Base-by-base conservation (phyloP, 2,888 invertebrate genomes). In the Drosophila trichaetosa region DNA sequence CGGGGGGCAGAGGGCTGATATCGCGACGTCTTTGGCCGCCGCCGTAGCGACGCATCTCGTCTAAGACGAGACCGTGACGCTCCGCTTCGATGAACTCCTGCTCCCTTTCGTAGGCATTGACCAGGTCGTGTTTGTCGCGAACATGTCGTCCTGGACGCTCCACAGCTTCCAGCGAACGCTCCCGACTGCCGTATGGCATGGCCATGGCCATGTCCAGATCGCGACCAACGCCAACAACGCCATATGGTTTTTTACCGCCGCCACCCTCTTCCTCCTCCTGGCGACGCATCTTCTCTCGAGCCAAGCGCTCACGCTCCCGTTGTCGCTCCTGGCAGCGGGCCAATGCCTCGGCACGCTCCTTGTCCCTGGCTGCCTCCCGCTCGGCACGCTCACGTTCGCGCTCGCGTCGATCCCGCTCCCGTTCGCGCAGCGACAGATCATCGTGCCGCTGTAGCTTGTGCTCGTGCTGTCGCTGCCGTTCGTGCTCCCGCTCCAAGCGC, bases 281-380 rank as follows among this genome's bases (percentile, higher is more conserved):
- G 4, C 94, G 92, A 21, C 94, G 91, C 70, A 93, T 87, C 75
- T 94, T 93, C 76, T 95, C 93, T 21, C 92, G 87, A 1, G 93
- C 92, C 34, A 93, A 52, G 59, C 94, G 91, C 72, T 94, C 94
- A 13, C 94, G 93, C 76, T 94, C 96, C 63, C 95, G 93, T 78
- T 94, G 95, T 73, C 95, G 93, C 75, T 94, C 94, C 64, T 96
- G 91, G 61, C 96, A 96, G 75, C 96, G 94, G 2, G 95, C 95
- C 63, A 95, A 91, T 0, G 95, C 94, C 77, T 97, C 97, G 78
- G 95, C 94, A 1, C 95, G 93, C 83, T 95, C 95, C 80, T 95
- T 95, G 76, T 95, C 95, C 4, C 95, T 91, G 1, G 94, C 95
- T 1, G 94, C 94, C 86, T 95, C 95, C 13, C 94, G 82, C 73